A percentile compares a stretch with the other conserved stretches of the same genome.
phyloP scores from a whole-genome alignment of 2,113 vertebrate genomes.

The Nannospalax galili region DNA sequence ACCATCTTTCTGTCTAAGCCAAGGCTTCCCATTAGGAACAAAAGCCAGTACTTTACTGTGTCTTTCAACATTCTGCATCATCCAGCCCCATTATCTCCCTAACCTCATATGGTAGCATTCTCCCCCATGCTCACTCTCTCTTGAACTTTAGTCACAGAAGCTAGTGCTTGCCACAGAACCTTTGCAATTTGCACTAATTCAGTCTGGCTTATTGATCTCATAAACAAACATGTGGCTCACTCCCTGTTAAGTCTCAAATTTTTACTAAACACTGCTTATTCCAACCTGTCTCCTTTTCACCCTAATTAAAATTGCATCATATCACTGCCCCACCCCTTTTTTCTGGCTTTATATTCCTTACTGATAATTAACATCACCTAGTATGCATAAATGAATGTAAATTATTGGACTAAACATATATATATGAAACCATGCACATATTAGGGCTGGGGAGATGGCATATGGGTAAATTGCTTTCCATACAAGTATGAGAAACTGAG shows the following conservation, averaged over 20 bases:
- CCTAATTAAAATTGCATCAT: background rate
- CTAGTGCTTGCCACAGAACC: background rate
- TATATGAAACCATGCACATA: background rate
- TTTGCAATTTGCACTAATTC: conserved; percentile 27
- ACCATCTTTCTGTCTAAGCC: background rate
- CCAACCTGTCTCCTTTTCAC: background rate
- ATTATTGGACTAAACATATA: background rate
- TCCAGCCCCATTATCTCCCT: background rate
- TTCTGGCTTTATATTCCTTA: background rate
- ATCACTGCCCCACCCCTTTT: background rate
- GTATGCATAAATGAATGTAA: background rate
- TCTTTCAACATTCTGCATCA: background rate
- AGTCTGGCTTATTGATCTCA: background rate
- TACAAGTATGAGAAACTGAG: background rate
- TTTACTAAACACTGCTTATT: conserved; percentile 37
- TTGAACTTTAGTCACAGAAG: background rate
- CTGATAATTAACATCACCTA: background rate
- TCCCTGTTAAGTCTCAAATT: background rate
- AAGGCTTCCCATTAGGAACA: background rate
- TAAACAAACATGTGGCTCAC: background rate
- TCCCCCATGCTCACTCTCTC: background rate
- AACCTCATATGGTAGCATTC: background rate
- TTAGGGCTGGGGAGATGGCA: background rate
- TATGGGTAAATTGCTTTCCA: background rate
- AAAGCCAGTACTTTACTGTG: background rate